Base-by-base conservation (phyloP, 2,888 invertebrate genomes). In the Euclidia mi region DNA sequence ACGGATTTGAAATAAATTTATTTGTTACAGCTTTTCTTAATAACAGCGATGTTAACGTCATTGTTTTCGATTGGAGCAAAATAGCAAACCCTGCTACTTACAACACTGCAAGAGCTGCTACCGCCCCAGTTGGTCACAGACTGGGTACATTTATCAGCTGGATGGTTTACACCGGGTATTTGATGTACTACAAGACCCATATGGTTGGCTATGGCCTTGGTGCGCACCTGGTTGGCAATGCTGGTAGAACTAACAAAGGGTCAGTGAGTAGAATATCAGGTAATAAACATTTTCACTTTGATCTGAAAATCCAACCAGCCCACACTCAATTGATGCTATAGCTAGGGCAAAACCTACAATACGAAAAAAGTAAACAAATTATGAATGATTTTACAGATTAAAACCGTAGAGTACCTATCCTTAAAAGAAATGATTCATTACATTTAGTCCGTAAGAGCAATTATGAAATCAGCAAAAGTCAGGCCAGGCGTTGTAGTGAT, bases 191-290 rank as follows among this genome's bases (percentile, higher is more conserved):
- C 6, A 86, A 44, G 31, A 72, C 89, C 14, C 94, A 94, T 52
- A 65, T 94, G 2, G 84, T 94, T 4, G 94, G 94, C 0, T 92
- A 91, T 77, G 94, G 94, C 69, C 84, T 94, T 32, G 94, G 94
- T 1, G 93, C 87, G 0, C 94, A 94, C 65, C 63, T 94, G 12
- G 87, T 90, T 25, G 94, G 91, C 1, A 85, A 77, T 18, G 90
- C 91, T 29, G 90, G 91, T 0, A 82, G 89, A 50, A 79, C 20
- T 78, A 37, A 81, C 86, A 0, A 61, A 71, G 2, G 81, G 85
- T 1, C 61, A 12, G 80, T 90, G 6, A 79, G 56, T 52, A 88
- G 91, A 56, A 77, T 93, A 1, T 92, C 94, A 65, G 89, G 93
- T 93, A 76, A 53, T n/a, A n/a, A n/a, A n/a, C n/a, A n/a, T n/a